Evolutionary conservation across 2,113 vertebrate species (phyloP).

Genomic region (Lontra canadensis): DNA sequence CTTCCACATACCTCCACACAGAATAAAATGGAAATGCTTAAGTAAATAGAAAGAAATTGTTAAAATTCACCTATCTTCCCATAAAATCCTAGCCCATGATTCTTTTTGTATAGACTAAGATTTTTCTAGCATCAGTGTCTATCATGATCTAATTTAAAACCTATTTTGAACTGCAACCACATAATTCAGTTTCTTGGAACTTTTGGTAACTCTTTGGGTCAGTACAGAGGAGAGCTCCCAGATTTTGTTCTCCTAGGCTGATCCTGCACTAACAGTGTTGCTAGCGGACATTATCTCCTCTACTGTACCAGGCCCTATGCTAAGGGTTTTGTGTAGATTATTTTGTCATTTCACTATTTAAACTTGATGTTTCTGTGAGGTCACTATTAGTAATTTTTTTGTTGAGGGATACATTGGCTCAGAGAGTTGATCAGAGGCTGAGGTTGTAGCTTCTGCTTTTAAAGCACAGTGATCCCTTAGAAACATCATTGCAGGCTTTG

Average conservation of each 20-base stretch:
- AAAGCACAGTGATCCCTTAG: neutral
- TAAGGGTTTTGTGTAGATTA: neutral
- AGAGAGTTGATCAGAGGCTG: neutral
- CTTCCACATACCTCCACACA: slow-evolving; percentile 34
- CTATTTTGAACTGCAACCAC: neutral
- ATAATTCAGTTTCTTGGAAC: neutral
- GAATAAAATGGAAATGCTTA: slow-evolving; percentile 42
- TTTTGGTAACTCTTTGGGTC: neutral
- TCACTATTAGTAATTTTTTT: neutral
- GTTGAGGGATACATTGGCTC: neutral
- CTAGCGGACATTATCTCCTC: neutral
- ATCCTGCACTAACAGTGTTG: neutral
- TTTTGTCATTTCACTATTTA: neutral
- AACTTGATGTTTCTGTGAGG: neutral
- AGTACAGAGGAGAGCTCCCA: neutral
- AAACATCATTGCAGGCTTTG: neutral
- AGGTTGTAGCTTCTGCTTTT: neutral
- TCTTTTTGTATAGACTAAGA: neutral
- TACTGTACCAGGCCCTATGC: too few relatives aligned
- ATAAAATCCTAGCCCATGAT: neutral
- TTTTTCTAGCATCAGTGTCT: neutral
- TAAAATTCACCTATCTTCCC: slow-evolving; percentile 33
- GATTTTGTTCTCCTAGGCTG: rapidly evolving
- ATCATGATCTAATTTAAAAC: neutral
- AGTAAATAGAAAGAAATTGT: neutral